Evolutionary conservation across 2,888 invertebrate species (phyloP), one percentile per base, ranked within the genome.

Genomic region (Drosophila pegasa): DNA sequence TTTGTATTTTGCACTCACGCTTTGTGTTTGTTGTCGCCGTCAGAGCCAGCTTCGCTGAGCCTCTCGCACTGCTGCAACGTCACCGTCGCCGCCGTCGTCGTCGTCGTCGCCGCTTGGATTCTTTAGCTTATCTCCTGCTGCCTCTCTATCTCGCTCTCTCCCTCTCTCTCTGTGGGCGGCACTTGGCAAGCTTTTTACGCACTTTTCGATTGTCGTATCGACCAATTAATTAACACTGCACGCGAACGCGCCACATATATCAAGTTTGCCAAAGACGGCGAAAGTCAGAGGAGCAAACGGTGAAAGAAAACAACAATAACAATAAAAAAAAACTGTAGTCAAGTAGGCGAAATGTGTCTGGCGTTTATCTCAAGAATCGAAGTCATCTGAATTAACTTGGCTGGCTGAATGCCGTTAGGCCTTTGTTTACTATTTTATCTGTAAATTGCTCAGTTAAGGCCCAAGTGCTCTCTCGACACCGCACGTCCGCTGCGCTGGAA

Each of bases 401-500:
- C n/a, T 50, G 29, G 40, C 43, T 56, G 9, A 5, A 54, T 60
- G 38, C 38, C 41, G 29, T 37, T 16, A 58, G 22, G 40, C 18
- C 33, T 14, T 31, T 59, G 33, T 48, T 50, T 51, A 18, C 41
- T 65, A 40, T 12, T 41, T 12, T 41, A 40, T 37, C 20, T 38
- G 6, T 14, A 9, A 51, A n/a, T 25, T 41, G 12, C 31, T 57
- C 43, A 18, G 18, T 25, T 35, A 33, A 40, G 45, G 47, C 43
- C 40, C 51, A 18, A 25, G 45, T 51, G 71, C 48, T 38, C 43
- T 37, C 51, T 61, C 43, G 57, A 68, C 79, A 66, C 71, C 66
- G 67, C 66, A 79, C 84, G 78, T 79, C 79, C 69, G 78, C 54
- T 73, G 78, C 73, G 74, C 78, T 87, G 87, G 84, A 88, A 84